phyloP scores from a whole-genome alignment of 2,113 vertebrate genomes.

The Dipodomys merriami region DNA sequence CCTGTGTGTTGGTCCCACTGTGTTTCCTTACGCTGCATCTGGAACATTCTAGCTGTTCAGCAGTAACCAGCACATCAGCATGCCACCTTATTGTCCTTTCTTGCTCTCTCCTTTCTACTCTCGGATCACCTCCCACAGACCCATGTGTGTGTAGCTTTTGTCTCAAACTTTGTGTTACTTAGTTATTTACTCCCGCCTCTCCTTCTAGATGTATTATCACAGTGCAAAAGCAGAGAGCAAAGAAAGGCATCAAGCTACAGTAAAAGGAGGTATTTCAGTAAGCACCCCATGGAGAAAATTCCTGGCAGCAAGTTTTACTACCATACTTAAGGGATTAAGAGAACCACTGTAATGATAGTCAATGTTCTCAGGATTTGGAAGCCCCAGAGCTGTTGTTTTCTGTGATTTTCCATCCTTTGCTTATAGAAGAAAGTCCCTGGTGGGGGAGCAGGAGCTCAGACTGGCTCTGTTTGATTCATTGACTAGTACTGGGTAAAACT shows the following conservation, averaged over 20 bases:
- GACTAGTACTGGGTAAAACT: background rate
- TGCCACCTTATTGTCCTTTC: background rate
- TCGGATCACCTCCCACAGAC: background rate
- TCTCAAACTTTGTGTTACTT: background rate
- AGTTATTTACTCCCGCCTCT: background rate
- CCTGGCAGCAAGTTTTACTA: background rate
- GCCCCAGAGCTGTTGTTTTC: slow-evolving; percentile 19
- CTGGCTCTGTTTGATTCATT: background rate
- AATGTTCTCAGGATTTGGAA: slow-evolving; percentile 1
- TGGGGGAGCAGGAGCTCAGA: background rate
- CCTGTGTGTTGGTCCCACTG: no score
- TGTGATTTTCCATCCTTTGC: slow-evolving; percentile 39
- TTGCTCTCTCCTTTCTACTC: background rate
- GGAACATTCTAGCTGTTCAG: background rate
- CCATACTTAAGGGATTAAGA: background rate
- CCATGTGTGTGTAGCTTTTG: background rate
- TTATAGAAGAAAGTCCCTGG: background rate
- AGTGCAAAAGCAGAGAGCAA: background rate
- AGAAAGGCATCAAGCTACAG: background rate
- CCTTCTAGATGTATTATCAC: background rate
- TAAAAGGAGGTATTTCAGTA: slow-evolving; percentile 9
- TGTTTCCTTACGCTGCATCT: no score
- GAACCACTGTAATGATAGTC: background rate
- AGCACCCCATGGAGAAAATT: background rate
- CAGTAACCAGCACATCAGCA: background rate